These are phyloP conservation scores for human (Homo sapiens) DNA, from an alignment of 2,113 vertebrate genomes.

Conservation along the genomic window DNA sequence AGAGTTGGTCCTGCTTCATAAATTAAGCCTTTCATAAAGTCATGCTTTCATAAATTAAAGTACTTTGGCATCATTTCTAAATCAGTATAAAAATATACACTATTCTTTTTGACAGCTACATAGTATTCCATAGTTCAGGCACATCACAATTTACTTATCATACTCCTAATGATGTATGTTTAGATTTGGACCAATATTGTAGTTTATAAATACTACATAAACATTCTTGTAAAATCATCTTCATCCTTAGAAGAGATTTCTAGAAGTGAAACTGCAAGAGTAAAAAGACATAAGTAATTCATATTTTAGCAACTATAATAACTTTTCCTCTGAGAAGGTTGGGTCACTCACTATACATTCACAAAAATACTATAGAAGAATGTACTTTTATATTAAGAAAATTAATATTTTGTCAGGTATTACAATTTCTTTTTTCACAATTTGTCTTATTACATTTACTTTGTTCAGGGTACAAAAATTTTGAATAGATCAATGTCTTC, in stretches of 20 bases:
- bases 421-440: not conserved
- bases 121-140: not conserved
- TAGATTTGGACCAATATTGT: not conserved
- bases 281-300: not conserved
- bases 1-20: not conserved
- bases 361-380: not conserved
- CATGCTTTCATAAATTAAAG: constrained; percentile 7
- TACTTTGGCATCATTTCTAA: constrained; percentile 20
- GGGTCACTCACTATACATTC: not conserved
- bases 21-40: not conserved
- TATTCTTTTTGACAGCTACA: not conserved
- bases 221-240: not conserved
- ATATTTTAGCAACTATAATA: constrained; percentile 2
- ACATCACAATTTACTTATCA: constrained; percentile 13
- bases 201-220: constrained; percentile 24
- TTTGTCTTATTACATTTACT: constrained; percentile 23
- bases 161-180: not conserved
- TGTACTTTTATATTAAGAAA: not conserved
- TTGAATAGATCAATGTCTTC: not conserved
- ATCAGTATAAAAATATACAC: not conserved
- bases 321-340: not conserved
- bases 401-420: not conserved
- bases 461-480: not conserved
- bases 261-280: not conserved
- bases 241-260: constrained; percentile 2